Base-by-base conservation (phyloP, 2,797 vertebrate genomes). In the Tarsius wallacei region DNA sequence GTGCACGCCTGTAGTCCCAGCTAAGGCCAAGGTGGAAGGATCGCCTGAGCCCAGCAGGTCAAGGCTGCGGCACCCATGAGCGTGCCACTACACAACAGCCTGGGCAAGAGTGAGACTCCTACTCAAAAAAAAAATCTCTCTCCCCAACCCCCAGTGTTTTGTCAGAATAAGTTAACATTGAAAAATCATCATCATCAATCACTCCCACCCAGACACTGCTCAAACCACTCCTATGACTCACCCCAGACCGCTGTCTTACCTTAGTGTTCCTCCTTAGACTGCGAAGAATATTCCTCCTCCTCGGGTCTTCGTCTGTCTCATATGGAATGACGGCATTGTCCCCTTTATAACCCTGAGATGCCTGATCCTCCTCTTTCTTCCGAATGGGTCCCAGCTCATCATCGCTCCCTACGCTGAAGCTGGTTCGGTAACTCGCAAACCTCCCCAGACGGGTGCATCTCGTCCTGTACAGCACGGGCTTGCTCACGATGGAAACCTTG, bases 381-480 rank as follows among this genome's bases (percentile, higher is more conserved):
- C 99, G 99, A 4, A 98, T 98, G 7, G 99, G 99, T 0, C 99
- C 99, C 96, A 99, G 98, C 96, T 99, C 99, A 8, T 99, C 99
- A 1, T 99, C 99, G 5, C 99, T 99, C 36, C 99, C 99, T 19
- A 99, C 99, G 5, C 99, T 99, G 98, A 99, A 99, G 98, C 99
- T 99, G 57, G 99, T 99, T 59, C 99, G 99, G 95, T 99, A 99
- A 97, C 99, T 99, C 76, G 99, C 99, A 96, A 99, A 99, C 95
- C 99, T 99, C 70, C 99, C 99, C 2, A 99, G 98, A 12, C 99
- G 98, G 78, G 99, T 98, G 89, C 99, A 99, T 85, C 99, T 98
- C 61, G 99, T 99, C 91, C 99, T 99, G 97, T 99, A 99, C 33
- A 99, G 98, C 76, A 99, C 99, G 0, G 99, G 99, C 90, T 99